These are phyloP conservation scores for Rhadinocentrus ornatus DNA, from an alignment of 2,797 vertebrate genomes.

Conservation along the genomic window DNA sequence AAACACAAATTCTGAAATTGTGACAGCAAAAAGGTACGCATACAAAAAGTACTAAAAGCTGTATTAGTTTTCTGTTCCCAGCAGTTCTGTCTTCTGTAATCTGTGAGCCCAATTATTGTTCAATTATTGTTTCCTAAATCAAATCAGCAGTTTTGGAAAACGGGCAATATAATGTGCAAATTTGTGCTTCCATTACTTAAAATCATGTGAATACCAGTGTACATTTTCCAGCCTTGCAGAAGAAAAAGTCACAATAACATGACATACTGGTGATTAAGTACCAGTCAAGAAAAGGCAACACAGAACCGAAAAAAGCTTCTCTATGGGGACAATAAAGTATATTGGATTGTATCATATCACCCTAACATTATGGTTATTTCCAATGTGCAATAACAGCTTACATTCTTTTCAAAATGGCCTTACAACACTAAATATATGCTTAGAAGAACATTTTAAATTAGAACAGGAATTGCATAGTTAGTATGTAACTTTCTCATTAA, in stretches of 20 bases:
- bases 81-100: neutral
- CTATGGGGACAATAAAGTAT: neutral
- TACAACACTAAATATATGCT: no score
- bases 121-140: neutral
- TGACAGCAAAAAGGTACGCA: neutral
- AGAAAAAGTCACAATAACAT: neutral
- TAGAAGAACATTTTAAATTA: no score
- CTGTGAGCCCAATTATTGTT: neutral
- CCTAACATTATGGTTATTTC: no score
- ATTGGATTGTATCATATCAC: no score
- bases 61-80: neutral
- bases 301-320: neutral
- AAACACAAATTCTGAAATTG: conserved; percentile 19
- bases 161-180: no score
- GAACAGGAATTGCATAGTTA: neutral
- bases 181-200: neutral
- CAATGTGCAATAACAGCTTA: no score
- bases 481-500: neutral
- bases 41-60: neutral
- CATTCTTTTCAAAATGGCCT: no score
- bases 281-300: neutral
- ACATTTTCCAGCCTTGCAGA: neutral
- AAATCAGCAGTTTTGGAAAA: no score
- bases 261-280: no score
- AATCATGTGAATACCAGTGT: neutral